A percentile compares a stretch with the other conserved stretches of the same genome.
These are phyloP conservation scores for Rhorus exstirpatorius DNA, from an alignment of 2,888 invertebrate species.

Conservation along the genomic window DNA sequence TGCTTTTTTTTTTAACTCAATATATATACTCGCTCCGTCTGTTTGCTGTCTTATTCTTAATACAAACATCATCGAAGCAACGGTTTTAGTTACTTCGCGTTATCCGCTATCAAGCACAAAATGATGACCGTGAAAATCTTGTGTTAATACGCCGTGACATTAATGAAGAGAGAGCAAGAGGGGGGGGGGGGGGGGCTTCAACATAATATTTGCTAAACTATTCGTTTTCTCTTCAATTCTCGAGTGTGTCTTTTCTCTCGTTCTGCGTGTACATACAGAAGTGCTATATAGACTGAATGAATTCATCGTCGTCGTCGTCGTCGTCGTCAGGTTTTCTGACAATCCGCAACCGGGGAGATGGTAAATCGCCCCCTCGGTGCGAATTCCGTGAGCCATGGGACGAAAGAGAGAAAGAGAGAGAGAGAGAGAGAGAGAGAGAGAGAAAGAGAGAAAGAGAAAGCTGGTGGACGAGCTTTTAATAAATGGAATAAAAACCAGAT, in stretches of 20 bases:
- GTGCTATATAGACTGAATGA: constrained; percentile 40
- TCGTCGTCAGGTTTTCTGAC: constrained; percentile 46
- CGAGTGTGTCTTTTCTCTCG: constrained; percentile 42
- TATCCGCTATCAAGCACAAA: not conserved
- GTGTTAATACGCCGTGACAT: constrained; percentile 39
- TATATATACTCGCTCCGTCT: not conserved
- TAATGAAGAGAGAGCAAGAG: constrained; percentile 35
- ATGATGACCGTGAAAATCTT: constrained; percentile 41
- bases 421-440: constrained; percentile 37
- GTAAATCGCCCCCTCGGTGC: constrained; percentile 58
- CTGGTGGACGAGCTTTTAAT: constrained; percentile 80
- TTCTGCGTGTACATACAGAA: constrained; percentile 26
- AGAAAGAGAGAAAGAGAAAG: constrained; percentile 27
- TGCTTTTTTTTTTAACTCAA: not conserved
- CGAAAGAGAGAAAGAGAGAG: constrained; percentile 19
- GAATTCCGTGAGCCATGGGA: constrained; percentile 35
- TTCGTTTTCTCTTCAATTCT: constrained; percentile 55
- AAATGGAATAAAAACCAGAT: constrained; percentile 84
- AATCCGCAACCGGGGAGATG: constrained; percentile 40
- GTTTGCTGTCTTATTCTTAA: not conserved
- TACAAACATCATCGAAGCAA: constrained; percentile 9
- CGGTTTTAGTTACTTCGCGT: not conserved
- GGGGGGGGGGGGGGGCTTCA: not conserved
- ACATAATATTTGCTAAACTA: constrained; percentile 49
- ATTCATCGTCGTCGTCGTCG: constrained; percentile 57